phyloP scores from a whole-genome alignment of 2,113 vertebrate species.

The Perccottus glenii region DNA sequence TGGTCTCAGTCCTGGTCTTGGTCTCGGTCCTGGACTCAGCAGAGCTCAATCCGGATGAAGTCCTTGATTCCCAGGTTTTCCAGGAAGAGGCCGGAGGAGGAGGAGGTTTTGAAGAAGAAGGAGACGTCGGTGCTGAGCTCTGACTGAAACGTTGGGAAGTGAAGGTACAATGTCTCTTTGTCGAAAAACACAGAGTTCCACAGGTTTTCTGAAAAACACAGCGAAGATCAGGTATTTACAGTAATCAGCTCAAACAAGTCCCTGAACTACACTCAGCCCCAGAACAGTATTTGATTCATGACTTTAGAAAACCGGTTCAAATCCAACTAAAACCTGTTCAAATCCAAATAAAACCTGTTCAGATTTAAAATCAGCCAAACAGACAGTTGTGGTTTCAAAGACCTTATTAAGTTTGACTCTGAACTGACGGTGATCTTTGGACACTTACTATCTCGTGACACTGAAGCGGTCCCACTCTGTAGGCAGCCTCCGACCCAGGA shows the following conservation, averaged over 20 bases:
- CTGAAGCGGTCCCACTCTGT: slow-evolving; percentile 87
- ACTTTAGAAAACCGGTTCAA: no score
- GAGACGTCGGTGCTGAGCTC: slow-evolving; percentile 93
- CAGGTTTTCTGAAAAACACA: slow-evolving; percentile 81
- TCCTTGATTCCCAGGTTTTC: slow-evolving; percentile 95
- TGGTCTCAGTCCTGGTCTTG: no score
- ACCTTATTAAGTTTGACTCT: no score
- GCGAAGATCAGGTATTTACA: neutral
- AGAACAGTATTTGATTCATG: no score
- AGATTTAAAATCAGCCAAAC: no score
- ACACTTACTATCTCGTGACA: slow-evolving; percentile 92
- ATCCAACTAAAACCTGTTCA: no score
- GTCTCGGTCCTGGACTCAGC: slow-evolving; percentile 74
- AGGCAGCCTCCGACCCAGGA: slow-evolving; percentile 88
- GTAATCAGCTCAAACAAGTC: neutral
- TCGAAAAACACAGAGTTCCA: slow-evolving; percentile 95
- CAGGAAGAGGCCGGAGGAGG: slow-evolving; percentile 90
- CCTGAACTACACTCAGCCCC: no score
- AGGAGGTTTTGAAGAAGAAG: slow-evolving; percentile 94
- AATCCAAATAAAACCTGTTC: no score
- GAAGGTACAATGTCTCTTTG: slow-evolving; percentile 91
- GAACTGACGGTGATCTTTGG: no score
- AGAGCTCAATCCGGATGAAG: slow-evolving; percentile 92
- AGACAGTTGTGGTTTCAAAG: no score
- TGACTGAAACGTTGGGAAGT: slow-evolving; percentile 93